phyloP scores from a whole-genome alignment of 2,797 vertebrate species.

The Lepilemur ruficaudatus region DNA sequence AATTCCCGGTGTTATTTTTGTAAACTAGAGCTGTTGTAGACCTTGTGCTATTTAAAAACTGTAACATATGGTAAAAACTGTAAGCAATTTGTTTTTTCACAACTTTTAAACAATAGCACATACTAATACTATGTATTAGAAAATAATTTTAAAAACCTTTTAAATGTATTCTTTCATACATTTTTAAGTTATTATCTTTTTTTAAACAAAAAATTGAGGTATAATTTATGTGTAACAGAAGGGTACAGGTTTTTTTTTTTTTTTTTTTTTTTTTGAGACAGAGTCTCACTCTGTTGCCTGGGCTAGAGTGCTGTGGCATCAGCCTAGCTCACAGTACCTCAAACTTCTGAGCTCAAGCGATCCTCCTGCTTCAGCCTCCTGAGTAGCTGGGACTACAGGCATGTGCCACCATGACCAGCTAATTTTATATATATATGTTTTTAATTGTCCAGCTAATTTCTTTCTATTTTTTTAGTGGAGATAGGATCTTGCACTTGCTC shows the following conservation, averaged over 20 bases:
- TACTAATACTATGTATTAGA: background rate
- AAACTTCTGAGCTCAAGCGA: too few relatives aligned
- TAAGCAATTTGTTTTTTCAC: background rate
- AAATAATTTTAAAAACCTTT: background rate
- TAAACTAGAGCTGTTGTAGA: background rate
- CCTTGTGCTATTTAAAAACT: constrained; percentile 28
- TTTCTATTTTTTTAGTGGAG: too few relatives aligned
- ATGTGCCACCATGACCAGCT: too few relatives aligned
- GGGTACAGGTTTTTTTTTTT: background rate
- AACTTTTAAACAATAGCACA: background rate
- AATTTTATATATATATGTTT: too few relatives aligned
- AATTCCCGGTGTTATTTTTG: constrained; percentile 4
- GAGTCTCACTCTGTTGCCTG: too few relatives aligned
- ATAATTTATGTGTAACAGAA: background rate
- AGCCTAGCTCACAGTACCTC: too few relatives aligned
- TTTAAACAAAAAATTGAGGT: background rate
- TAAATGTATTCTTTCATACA: background rate
- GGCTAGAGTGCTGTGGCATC: too few relatives aligned
- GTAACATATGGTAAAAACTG: background rate
- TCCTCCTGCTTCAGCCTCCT: too few relatives aligned
- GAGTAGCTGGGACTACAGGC: too few relatives aligned
- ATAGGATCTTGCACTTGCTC: too few relatives aligned
- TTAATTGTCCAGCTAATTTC: too few relatives aligned
- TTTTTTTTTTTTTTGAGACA: too few relatives aligned
- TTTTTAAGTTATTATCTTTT: background rate